phyloP scores from a whole-genome alignment of 2,888 invertebrate species.

The Trissolcus brochymenae region DNA sequence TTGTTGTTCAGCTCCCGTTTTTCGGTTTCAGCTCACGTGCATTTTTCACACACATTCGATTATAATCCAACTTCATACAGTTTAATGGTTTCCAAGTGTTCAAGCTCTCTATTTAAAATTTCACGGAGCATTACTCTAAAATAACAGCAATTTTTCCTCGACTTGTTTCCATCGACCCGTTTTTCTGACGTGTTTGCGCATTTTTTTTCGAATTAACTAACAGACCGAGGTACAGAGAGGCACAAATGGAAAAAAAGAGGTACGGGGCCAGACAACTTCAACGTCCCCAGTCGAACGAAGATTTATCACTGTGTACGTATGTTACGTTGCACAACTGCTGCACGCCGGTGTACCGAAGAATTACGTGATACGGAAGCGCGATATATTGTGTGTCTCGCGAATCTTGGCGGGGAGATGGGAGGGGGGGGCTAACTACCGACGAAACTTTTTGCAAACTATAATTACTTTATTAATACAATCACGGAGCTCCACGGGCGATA shows the following conservation, averaged over 20 bases:
- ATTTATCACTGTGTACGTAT: slow-evolving; percentile 62
- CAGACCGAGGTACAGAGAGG: neutral
- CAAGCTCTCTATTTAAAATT: slow-evolving; percentile 1
- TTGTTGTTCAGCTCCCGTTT: too few relatives aligned
- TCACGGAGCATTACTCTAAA: slow-evolving; percentile 4
- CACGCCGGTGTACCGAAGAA: slow-evolving; percentile 62
- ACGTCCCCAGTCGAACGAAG: slow-evolving; percentile 61
- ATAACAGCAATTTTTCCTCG: slow-evolving; percentile 4
- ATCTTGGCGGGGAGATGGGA: too few relatives aligned
- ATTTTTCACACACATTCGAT: neutral
- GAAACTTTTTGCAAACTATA: slow-evolving; percentile 70
- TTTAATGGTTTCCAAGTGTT: neutral
- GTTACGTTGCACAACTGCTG: slow-evolving; percentile 54
- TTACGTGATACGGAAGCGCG: slow-evolving; percentile 68
- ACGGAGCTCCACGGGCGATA: slow-evolving; percentile 54
- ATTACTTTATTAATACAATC: slow-evolving; percentile 74
- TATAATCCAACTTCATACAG: neutral
- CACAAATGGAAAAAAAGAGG: slow-evolving; percentile 41
- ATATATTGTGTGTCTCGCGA: slow-evolving; percentile 62
- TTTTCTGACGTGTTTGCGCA: slow-evolving; percentile 24
- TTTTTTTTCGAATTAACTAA: slow-evolving; percentile 41
- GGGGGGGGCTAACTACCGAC: slow-evolving; percentile 66
- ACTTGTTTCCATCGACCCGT: slow-evolving; percentile 21
- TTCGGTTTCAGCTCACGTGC: too few relatives aligned
- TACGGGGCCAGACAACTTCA: slow-evolving; percentile 22